Evolutionary conservation across 1,140 invertebrate species (phyloP).

Genomic region (Brachionus plicatilis): DNA sequence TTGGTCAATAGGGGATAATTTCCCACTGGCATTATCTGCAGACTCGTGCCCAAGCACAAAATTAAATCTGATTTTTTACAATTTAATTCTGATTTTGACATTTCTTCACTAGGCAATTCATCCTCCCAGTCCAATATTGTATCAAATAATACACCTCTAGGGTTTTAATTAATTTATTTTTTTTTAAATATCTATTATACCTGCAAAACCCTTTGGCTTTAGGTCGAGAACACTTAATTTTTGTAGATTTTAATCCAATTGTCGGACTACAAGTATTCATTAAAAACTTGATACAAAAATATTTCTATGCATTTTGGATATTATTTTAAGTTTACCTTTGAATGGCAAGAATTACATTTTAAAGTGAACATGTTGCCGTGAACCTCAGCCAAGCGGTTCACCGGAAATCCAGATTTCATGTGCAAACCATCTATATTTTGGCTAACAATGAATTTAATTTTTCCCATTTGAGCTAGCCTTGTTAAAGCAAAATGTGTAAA

Average conservation of each 20-base stretch:
- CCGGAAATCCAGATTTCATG: conserved; percentile 75
- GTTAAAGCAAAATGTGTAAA: conserved; percentile 86
- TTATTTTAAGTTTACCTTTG: conserved; percentile 61
- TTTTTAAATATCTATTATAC: background rate
- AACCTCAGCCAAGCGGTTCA: conserved; percentile 77
- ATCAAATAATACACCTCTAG: conserved; percentile 75
- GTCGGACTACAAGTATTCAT: conserved; percentile 70
- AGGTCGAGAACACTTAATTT: conserved; percentile 65
- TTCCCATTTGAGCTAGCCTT: conserved; percentile 65
- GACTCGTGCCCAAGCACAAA: conserved; percentile 86
- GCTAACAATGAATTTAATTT: conserved; percentile 77
- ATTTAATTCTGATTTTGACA: conserved; percentile 76
- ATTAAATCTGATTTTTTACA: conserved; percentile 83
- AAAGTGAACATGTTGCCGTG: conserved; percentile 98
- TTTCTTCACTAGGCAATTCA: conserved; percentile 80
- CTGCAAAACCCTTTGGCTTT: conserved; percentile 48
- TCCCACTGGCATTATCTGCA: conserved; percentile 94
- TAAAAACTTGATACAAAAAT: conserved; percentile 65
- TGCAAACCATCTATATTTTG: conserved; percentile 98
- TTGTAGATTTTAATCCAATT: conserved; percentile 82
- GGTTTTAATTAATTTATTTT: background rate
- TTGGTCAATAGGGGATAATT: conserved; percentile 76
- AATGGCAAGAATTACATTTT: conserved; percentile 79
- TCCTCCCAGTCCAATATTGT: conserved; percentile 98
- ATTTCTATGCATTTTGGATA: background rate